A percentile compares a stretch with the other conserved stretches of the same genome.
These are phyloP conservation scores for Meloidogyne floridensis DNA, from an alignment of 1,140 invertebrate species.

Conservation along the genomic window DNA sequence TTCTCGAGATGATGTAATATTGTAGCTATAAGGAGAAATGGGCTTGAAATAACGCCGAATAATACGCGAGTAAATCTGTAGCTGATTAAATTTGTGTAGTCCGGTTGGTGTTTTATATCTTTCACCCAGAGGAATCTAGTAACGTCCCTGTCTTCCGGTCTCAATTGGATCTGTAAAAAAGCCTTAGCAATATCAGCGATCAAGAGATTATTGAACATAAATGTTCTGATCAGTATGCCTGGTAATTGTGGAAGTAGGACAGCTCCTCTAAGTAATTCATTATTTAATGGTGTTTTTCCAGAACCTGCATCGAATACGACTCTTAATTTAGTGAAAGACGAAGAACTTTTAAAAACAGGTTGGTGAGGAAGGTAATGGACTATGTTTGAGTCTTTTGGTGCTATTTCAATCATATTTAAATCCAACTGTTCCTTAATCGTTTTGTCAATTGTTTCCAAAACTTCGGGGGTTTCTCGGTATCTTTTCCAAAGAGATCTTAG, in stretches of 20 bases:
- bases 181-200: constrained; percentile 38
- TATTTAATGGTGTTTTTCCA: constrained; percentile 9
- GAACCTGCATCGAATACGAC: constrained; percentile 10
- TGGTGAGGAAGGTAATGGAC: not conserved
- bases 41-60: constrained; percentile 32
- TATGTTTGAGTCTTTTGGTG: not conserved
- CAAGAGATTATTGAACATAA: constrained; percentile 11
- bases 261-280: not conserved
- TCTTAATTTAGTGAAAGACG: not conserved
- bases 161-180: constrained; percentile 41
- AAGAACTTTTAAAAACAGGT: not conserved
- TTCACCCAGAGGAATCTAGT: constrained; percentile 45
- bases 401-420: not conserved
- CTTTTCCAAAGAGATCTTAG: too few species aligned
- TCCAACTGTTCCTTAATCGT: too few species aligned
- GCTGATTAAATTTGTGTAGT: constrained; percentile 25
- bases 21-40: constrained; percentile 36
- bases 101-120: constrained; percentile 23
- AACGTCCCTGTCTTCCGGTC: constrained; percentile 34
- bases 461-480: too few species aligned
- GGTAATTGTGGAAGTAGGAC: constrained; percentile 10
- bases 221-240: not conserved
- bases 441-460: too few species aligned
- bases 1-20: constrained; percentile 34
- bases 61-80: constrained; percentile 39